These are phyloP conservation scores for Pammene fasciana DNA, from an alignment of 2,888 invertebrate genomes.

Conservation along the genomic window DNA sequence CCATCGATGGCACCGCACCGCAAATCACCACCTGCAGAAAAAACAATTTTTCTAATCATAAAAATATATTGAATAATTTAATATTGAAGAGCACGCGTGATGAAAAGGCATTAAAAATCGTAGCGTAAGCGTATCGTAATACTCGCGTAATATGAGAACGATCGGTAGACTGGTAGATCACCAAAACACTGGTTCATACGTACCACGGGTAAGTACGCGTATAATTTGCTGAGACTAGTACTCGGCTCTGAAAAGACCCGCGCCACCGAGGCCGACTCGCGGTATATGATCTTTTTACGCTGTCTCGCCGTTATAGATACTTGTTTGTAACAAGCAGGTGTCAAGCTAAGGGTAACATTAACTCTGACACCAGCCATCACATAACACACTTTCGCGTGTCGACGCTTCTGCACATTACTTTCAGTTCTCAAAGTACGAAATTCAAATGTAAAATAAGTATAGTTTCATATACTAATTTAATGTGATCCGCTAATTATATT, in stretches of 20 bases:
- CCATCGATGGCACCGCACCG: conserved; percentile 88
- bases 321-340: background rate
- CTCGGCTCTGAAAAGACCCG: background rate
- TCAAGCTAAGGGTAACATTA: background rate
- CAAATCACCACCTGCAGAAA: conserved; percentile 86
- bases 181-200: too few species aligned
- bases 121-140: too few species aligned
- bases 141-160: too few species aligned
- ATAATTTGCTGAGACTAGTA: background rate
- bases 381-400: background rate
- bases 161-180: too few species aligned
- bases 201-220: too few species aligned
- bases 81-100: too few species aligned
- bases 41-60: background rate
- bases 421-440: too few species aligned
- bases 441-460: too few species aligned
- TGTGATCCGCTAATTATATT: too few species aligned
- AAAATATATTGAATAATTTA: too few species aligned
- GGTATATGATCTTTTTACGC: conserved; percentile 3
- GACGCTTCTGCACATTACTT: background rate
- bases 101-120: too few species aligned
- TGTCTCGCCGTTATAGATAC: conserved; percentile 1
- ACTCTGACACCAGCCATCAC: background rate
- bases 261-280: background rate
- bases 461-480: too few species aligned